Base-by-base conservation (phyloP, 2,113 vertebrate genomes). In the Eudyptes chrysolophus region DNA sequence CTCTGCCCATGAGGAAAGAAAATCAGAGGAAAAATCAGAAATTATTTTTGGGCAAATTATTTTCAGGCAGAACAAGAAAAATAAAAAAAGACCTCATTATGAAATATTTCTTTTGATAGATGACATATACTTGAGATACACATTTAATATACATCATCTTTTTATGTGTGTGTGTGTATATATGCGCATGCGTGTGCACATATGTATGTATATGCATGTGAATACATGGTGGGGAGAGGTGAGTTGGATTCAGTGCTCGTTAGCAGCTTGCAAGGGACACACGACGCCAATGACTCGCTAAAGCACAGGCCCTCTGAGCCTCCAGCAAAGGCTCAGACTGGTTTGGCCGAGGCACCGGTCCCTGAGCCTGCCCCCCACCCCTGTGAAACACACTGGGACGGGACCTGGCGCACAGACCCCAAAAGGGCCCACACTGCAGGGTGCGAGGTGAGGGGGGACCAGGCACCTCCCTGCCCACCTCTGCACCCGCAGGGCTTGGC, bases 251-350 rank as follows among this genome's bases (percentile, higher is more conserved):
- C 25, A 17, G 46, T 3, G 6, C 24, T 46, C 7, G 1, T 29
- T 36, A 36, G 36, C 36, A 48, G 46, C 58, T 65, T 40, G 25
- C 58, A 66, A 77, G 36, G 64, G 58, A 30, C 26, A 16, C 9
- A 16, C 0, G 2, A 9, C 0, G 0, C 64, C 40, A 21, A 20
- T 22, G 0, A 5, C 17, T 75, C 5, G 4, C 16, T 22, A 7
- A 76, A 84, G 15, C 5, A 25, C 17, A 18, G 30, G 29, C 9
- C 38, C 34, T 34, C n/a, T 20, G n/a, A 48, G 36, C 21, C 22
- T 65, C 46, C 32, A 38, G 61, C 3, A 2, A 66, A 68, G 22
- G 32, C 27, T 26, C 6, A 9, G 42, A 13, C 44, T 30, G 48
- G 16, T 76, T 46, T 34, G 30, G 36, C 14, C 3, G 34, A n/a